Percentiles rank a stretch among this genome's conserved stretches.
These are phyloP conservation scores for Nemopilema nomurai DNA, from an alignment of 30 jellyfish, hydroid and myxozoan genomes.

Conservation along the genomic window DNA sequence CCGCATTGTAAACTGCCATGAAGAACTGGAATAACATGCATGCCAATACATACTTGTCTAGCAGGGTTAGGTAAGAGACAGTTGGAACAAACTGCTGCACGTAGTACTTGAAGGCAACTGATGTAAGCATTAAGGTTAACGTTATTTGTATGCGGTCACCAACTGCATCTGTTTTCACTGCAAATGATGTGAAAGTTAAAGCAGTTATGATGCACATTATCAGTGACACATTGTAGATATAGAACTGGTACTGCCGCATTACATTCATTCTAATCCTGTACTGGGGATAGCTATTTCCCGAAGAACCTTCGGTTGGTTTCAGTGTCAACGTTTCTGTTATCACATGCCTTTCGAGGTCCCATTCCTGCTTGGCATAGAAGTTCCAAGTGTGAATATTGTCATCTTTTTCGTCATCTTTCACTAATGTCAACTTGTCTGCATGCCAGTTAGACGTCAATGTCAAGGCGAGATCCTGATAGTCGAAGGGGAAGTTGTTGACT, in stretches of 20 bases:
- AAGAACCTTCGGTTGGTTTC: slow-evolving; percentile 48
- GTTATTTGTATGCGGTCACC: slow-evolving; percentile 64
- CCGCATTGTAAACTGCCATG: slow-evolving; percentile 55
- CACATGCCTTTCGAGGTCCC: slow-evolving; percentile 53
- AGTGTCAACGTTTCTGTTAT: slow-evolving; percentile 27
- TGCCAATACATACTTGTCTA: slow-evolving; percentile 41
- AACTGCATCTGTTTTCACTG: slow-evolving; percentile 45
- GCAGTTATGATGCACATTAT: slow-evolving; percentile 60
- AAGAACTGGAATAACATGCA: slow-evolving; percentile 61
- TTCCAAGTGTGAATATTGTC: slow-evolving; percentile 70
- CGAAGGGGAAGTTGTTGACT: slow-evolving; percentile 62
- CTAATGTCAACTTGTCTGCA: slow-evolving; percentile 1
- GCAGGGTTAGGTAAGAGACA: slow-evolving; percentile 50
- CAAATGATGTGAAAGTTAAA: slow-evolving; percentile 61
- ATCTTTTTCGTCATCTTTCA: slow-evolving; percentile 31
- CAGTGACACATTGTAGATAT: slow-evolving; percentile 49
- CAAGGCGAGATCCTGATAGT: slow-evolving; percentile 58
- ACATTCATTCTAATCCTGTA: slow-evolving; percentile 52
- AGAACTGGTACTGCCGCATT: slow-evolving; percentile 47
- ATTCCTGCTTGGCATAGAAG: slow-evolving; percentile 51
- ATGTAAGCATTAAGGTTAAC: slow-evolving; percentile 46
- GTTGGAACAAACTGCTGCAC: slow-evolving; percentile 73
- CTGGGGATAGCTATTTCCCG: slow-evolving; percentile 37
- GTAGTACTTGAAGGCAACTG: slow-evolving; percentile 64
- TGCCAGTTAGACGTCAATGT: slow-evolving; percentile 52